Evolutionary conservation across 2,888 invertebrate genomes (phyloP).

Genomic region (Parnassius glacialis): DNA sequence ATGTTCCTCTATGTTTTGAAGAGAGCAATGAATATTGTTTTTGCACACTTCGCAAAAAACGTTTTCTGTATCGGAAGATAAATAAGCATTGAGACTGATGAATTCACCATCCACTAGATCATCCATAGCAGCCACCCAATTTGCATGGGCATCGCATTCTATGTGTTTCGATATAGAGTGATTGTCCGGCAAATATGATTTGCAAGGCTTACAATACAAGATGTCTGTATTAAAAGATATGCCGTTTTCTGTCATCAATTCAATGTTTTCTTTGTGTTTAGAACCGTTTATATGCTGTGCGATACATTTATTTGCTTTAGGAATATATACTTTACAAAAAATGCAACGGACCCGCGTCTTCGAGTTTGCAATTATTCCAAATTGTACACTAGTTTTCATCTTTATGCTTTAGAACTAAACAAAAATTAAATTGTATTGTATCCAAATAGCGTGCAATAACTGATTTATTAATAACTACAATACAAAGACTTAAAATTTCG

Average conservation of each 20-base stretch:
- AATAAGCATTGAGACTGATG: slow-evolving; percentile 49
- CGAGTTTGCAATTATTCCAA: slow-evolving; percentile 55
- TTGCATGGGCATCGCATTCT: slow-evolving; percentile 51
- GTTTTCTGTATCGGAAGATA: slow-evolving; percentile 50
- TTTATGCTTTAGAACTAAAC: slow-evolving; percentile 26
- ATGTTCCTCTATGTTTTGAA: slow-evolving; percentile 51
- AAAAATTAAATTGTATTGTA: slow-evolving; percentile 8
- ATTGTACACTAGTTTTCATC: slow-evolving; percentile 56
- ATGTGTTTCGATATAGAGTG: slow-evolving; percentile 54
- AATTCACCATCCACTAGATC: slow-evolving; percentile 59
- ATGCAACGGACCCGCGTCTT: slow-evolving; percentile 61
- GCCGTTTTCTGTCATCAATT: slow-evolving; percentile 55
- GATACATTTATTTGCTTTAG: slow-evolving; percentile 61
- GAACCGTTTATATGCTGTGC: slow-evolving; percentile 60
- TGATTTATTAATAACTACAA: slow-evolving; percentile 11
- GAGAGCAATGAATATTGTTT: slow-evolving; percentile 41
- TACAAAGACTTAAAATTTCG: slow-evolving; percentile 31
- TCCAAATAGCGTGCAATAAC: slow-evolving; percentile 4
- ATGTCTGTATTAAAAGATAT: slow-evolving; percentile 44
- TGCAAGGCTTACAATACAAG: slow-evolving; percentile 57
- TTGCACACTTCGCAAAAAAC: slow-evolving; percentile 56
- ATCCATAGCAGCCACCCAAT: slow-evolving; percentile 56
- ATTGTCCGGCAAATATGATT: slow-evolving; percentile 42
- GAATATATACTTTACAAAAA: slow-evolving; percentile 60
- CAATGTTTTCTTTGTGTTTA: slow-evolving; percentile 58